Base-by-base conservation (phyloP, 2,797 vertebrate genomes). In the Karalla daura region DNA sequence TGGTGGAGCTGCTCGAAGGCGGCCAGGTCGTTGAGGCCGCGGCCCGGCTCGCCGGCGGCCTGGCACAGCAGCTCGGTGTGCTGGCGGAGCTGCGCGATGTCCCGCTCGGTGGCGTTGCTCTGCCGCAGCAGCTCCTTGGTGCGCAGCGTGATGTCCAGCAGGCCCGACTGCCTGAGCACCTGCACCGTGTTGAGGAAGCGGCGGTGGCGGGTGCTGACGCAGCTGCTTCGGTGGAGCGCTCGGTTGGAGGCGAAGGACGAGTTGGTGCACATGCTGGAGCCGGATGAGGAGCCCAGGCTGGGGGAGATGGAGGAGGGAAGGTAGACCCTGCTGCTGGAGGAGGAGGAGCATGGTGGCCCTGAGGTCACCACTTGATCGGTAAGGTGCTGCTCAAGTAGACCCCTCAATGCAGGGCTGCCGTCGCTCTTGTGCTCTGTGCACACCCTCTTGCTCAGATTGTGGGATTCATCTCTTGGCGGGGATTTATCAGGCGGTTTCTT, bases 81-180 rank as follows among this genome's bases (percentile, higher is more conserved):
- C 47, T 86, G 86, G 30, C 88, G 87, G 21, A 94, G 85, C 76
- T 92, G 89, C 45, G 79, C 72, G 5, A 94, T 87, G 58, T 92
- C 88, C 21, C 36, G 74, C 47, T 91, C 87, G 0, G 83, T 86
- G 66, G 82, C 39, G 1, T 51, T 67, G 60, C 88, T 94, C 80
- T 92, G 92, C 5, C 77, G 84, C 60, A 92, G 77, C 43, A 94
- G 81, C 58, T 94, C 92, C 52, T 93, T 91, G 1, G 93, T 93
- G 54, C 75, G 84, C 69, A 94, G 44, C 0, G 93, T 92, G 43
- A 94, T 91, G 76, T 92, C 90, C 68, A 93, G 49, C 62, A 94
- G 76, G 17, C 92, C 92, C 0, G 91, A 93, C 18, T 91, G 91
- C 35, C 72, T 81, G 41, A 94, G 89, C 71, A 91, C 86, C 61